phyloP scores from a whole-genome alignment of 1,140 invertebrate genomes.

The Heliconius nattereri region DNA sequence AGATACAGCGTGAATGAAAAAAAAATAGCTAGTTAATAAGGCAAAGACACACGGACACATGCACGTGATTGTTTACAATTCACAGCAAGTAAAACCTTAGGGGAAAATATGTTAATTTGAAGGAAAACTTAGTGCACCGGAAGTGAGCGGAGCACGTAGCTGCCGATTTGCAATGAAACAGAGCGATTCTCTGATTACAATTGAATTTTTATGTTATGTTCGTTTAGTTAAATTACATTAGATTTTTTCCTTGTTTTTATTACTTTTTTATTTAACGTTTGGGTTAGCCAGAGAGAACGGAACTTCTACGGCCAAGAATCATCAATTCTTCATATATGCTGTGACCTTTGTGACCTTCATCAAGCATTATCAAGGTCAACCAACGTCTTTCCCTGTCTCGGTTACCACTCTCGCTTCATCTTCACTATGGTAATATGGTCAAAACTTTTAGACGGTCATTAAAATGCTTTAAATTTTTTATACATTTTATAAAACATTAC shows the following conservation, averaged over 20 bases:
- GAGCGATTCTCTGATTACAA: not conserved
- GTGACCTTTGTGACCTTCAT: too few relatives aligned
- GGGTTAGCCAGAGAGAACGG: too few relatives aligned
- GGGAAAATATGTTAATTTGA: slow-evolving; percentile 14
- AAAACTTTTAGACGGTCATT: too few relatives aligned
- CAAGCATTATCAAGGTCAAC: too few relatives aligned
- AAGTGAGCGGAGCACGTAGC: not conserved
- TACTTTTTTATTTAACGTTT: not conserved
- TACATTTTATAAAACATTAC: too few relatives aligned
- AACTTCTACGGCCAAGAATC: too few relatives aligned
- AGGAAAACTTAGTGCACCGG: slow-evolving; percentile 5
- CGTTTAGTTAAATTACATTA: not conserved
- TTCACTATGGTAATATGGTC: too few relatives aligned
- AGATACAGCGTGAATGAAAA: too few relatives aligned
- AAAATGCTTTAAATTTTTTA: too few relatives aligned
- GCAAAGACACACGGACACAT: not conserved
- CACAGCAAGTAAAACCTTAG: not conserved
- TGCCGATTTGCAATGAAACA: slow-evolving; percentile 2
- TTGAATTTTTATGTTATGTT: not conserved
- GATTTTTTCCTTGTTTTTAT: not conserved
- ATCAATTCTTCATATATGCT: too few relatives aligned
- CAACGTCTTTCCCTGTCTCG: too few relatives aligned
- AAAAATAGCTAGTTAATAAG: not conserved
- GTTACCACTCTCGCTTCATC: too few relatives aligned
- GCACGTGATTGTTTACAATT: not conserved